Evolutionary conservation across 2,888 invertebrate genomes (phyloP).

Genomic region (Polylopha cassiicola): DNA sequence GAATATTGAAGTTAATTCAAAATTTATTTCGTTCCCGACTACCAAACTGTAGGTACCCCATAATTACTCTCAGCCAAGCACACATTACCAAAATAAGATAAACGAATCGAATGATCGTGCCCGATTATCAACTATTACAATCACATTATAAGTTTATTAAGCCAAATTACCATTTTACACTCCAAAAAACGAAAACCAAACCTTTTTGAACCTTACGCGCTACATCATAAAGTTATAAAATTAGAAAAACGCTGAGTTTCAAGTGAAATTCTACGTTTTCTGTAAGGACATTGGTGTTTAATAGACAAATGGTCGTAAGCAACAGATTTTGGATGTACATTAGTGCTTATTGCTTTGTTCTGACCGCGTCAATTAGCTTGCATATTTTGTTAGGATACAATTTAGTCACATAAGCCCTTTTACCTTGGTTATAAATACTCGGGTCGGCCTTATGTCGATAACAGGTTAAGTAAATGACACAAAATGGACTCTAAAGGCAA

Average conservation of each 20-base stretch:
- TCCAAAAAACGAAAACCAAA: conserved; percentile 23
- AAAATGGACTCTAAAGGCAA: conserved; percentile 53
- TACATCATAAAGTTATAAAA: conserved; percentile 25
- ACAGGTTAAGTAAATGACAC: conserved; percentile 68
- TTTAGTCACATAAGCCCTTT: too few species aligned
- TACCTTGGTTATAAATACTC: conserved; percentile 40
- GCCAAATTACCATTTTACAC: conserved; percentile 27
- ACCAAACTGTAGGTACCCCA: conserved; percentile 21
- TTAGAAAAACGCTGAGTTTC: not conserved
- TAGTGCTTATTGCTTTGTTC: too few species aligned
- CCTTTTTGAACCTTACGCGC: conserved; percentile 33
- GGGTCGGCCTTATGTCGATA: conserved; percentile 48
- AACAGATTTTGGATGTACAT: too few species aligned
- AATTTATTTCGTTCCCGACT: too few species aligned
- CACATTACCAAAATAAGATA: conserved; percentile 47
- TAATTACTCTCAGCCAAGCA: conserved; percentile 36
- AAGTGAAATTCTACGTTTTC: too few species aligned
- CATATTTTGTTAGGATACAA: too few species aligned
- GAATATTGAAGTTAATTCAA: too few species aligned
- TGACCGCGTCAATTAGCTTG: too few species aligned
- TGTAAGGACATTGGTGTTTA: too few species aligned
- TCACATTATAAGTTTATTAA: conserved; percentile 45
- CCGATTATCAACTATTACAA: conserved; percentile 57
- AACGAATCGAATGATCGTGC: conserved; percentile 52
- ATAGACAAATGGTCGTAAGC: too few species aligned